Conservation (phyloP, 2,888 invertebrate genomes). For the Andricus quercusramuli region DNA sequence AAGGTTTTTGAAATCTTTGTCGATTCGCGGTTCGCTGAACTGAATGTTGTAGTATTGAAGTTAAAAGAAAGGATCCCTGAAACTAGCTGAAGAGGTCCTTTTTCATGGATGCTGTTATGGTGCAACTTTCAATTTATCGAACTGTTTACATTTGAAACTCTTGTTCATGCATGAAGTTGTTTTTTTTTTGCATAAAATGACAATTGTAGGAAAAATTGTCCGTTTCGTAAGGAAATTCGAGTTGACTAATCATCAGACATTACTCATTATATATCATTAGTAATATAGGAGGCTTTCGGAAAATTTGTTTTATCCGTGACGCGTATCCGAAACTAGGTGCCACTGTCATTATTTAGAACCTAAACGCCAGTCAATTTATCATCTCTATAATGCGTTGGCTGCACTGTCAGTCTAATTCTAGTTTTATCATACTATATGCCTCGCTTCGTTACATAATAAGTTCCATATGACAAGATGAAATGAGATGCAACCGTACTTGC, state of each 20-base stretch:
- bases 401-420: slow-evolving; percentile 53
- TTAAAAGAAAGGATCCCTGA: no score
- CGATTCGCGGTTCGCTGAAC: no score
- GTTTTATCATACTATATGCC: slow-evolving; percentile 45
- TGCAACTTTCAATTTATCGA: no score
- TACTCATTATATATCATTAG: not conserved
- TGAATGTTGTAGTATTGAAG: no score
- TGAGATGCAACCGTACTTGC: not conserved
- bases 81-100: no score
- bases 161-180: not conserved
- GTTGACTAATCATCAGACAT: not conserved
- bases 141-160: not conserved
- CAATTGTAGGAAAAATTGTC: not conserved
- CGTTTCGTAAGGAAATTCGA: not conserved
- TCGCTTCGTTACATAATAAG: slow-evolving; percentile 46
- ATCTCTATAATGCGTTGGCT: slow-evolving; percentile 43
- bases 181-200: not conserved
- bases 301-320: not conserved
- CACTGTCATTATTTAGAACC: slow-evolving; percentile 28
- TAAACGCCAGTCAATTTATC: slow-evolving; percentile 46
- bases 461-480: slow-evolving; percentile 1
- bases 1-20: no score
- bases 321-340: not conserved
- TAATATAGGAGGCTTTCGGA: slow-evolving; percentile 4
- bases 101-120: no score